Evolutionary conservation across 2,113 vertebrate genomes (phyloP).

Genomic region (Carollia perspicillata): DNA sequence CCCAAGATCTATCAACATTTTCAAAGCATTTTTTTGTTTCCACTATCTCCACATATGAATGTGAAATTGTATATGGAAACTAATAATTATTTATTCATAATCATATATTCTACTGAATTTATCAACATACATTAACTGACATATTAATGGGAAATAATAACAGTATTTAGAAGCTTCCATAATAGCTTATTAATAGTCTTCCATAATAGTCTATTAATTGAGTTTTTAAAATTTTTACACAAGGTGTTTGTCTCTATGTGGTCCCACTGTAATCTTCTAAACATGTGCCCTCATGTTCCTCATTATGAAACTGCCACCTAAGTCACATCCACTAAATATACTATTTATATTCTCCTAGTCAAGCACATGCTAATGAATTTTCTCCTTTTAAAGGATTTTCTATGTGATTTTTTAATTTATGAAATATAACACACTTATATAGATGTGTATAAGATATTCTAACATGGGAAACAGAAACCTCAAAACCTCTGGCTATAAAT

Average conservation of each 20-base stretch:
- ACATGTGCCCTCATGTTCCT: neutral
- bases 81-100: neutral
- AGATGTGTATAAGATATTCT: neutral
- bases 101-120: neutral
- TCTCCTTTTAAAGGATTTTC: neutral
- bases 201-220: no score
- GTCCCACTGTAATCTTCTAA: neutral
- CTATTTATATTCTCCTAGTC: neutral
- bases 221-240: neutral
- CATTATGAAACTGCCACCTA: neutral
- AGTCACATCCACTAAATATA: neutral
- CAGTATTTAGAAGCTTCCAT: neutral
- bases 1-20: neutral
- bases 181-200: no score
- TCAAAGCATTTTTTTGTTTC: neutral
- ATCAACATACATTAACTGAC: neutral
- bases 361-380: neutral
- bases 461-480: no score
- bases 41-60: neutral
- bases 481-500: no score
- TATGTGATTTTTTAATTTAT: neutral
- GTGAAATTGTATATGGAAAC: neutral
- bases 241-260: neutral
- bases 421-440: neutral
- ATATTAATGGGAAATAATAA: neutral